Evolutionary conservation across 2,888 invertebrate genomes (phyloP).

Genomic region (Aporophyla lueneburgensis): DNA sequence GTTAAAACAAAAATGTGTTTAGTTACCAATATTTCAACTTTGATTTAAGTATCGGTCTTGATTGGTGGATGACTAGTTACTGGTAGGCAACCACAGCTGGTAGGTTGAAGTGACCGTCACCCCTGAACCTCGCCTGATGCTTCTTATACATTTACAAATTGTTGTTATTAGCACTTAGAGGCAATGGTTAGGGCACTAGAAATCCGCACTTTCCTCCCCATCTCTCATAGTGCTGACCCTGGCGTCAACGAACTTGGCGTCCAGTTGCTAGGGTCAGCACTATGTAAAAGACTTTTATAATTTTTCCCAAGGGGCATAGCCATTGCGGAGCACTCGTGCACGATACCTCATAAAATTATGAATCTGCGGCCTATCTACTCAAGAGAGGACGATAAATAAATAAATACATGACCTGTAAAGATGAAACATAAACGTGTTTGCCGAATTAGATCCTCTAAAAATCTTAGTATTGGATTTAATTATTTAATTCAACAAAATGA

Average conservation of each 20-base stretch:
- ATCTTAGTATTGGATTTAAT: constrained; percentile 5
- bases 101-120: background rate
- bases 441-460: background rate
- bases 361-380: too few species aligned
- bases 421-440: background rate
- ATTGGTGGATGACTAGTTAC: background rate
- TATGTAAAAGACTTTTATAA: background rate
- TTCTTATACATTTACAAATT: background rate
- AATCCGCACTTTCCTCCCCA: too few species aligned
- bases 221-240: too few species aligned
- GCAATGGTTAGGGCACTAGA: background rate
- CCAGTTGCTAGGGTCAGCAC: background rate
- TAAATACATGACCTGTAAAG: background rate
- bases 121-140: background rate
- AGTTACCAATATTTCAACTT: background rate
- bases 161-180: background rate
- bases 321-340: background rate
- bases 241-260: too few species aligned
- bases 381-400: background rate
- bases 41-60: background rate
- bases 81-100: background rate
- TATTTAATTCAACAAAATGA: constrained; percentile 37
- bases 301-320: background rate
- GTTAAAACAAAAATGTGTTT: too few species aligned
- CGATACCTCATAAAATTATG: background rate